phyloP scores from a whole-genome alignment of 2,113 vertebrate genomes.

The Micromys minutus region DNA sequence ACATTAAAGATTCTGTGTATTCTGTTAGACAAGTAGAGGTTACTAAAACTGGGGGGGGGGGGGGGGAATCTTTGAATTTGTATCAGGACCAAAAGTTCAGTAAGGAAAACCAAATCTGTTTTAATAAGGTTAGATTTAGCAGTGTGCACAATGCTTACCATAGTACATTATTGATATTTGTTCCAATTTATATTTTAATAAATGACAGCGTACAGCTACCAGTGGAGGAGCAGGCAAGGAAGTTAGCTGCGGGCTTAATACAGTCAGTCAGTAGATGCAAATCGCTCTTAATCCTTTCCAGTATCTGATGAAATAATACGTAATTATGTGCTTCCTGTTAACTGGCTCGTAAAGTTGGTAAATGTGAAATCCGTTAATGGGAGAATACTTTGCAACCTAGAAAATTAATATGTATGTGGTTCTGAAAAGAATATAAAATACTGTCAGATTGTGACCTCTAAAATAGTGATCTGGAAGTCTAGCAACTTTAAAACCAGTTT shows the following conservation, averaged over 20 bases:
- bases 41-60: slow-evolving; percentile 26
- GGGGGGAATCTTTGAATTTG: not conserved
- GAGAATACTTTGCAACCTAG: slow-evolving; percentile 28
- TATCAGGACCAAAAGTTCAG: slow-evolving; percentile 16
- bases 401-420: not conserved
- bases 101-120: slow-evolving; percentile 12
- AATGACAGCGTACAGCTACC: not conserved
- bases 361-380: slow-evolving; percentile 17
- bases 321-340: not conserved
- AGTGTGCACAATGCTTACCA: not conserved
- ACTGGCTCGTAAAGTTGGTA: not conserved
- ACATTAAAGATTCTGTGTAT: not conserved
- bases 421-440: not conserved
- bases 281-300: slow-evolving; percentile 19
- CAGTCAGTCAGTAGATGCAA: slow-evolving; percentile 5
- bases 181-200: slow-evolving; percentile 8
- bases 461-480: not conserved
- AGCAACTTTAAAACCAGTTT: not conserved
- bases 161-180: slow-evolving; percentile 21
- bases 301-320: slow-evolving; percentile 15
- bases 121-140: slow-evolving; percentile 13
- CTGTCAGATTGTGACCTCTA: not conserved
- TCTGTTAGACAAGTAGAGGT: not conserved
- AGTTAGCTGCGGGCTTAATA: not conserved
- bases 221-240: slow-evolving; percentile 7